Base-by-base conservation (phyloP, 1,140 invertebrate genomes). In the Diachasmimorpha longicaudata region DNA sequence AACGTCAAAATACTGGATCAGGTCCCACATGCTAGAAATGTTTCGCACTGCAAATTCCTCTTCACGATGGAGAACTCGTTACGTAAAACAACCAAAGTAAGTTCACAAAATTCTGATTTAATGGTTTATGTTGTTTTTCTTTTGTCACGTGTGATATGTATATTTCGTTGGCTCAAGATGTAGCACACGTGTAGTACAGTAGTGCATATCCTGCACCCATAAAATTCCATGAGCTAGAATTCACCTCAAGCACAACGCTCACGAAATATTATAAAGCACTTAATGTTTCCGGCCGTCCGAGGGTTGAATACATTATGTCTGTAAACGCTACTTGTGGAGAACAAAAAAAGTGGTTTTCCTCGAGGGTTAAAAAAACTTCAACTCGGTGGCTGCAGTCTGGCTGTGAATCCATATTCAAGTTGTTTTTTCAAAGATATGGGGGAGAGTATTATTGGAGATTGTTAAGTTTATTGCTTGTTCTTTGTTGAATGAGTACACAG, bases 211-310 rank as follows among this genome's bases (percentile, higher is more conserved):
- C 58, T 25, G 19, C 58, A 3, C 19, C 58, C 58, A 63, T 63
- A 63, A 63, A 63, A 63, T 63, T 63, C 58, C 58, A 63, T 63
- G 58, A 63, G 58, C 58, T 31, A 63, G 58, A 63, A 63, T 63
- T 19, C 58, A 63, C 58, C 58, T 63, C 58, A 31, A 63, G 58
- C 58, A 63, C 58, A 63, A 63, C 58, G 58, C 23, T 63, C 58
- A 63, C 58, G 58, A 63, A 63, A 63, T 63, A 63, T 63, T 63
- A 63, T 63, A 63, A 63, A 63, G 58, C 23, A 63, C 58, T 63
- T 63, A 63, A 63, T 63, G 58, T 63, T 63, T 63, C 58, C 58
- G 58, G 58, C 58, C 58, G 58, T 63, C 58, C 58, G 58, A 63
- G 58, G 23, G 58, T 63, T 63, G 58, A 63, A 63, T 63, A 63